phyloP scores from a whole-genome alignment of 2,888 invertebrate genomes.

The Gymnoscelis rufifasciata region DNA sequence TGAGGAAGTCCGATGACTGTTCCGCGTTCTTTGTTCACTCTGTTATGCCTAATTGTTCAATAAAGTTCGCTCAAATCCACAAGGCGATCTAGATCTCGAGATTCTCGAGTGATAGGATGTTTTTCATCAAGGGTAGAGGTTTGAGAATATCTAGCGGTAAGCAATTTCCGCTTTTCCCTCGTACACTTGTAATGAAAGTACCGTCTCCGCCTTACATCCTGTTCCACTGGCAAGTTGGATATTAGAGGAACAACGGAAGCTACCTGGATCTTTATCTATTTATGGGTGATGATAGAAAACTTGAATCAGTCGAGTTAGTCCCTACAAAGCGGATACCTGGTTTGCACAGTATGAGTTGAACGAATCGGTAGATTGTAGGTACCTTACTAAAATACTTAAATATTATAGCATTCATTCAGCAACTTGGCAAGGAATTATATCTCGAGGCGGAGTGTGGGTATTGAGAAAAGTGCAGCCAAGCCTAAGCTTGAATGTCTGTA shows the following conservation, averaged over 20 bases:
- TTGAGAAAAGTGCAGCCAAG: too few species aligned
- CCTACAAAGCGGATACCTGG: too few species aligned
- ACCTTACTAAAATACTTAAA: too few species aligned
- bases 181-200: conserved; percentile 41
- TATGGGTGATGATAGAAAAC: conserved; percentile 12
- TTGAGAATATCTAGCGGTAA: conserved; percentile 39
- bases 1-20: conserved; percentile 18
- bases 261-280: conserved; percentile 10
- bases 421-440: too few species aligned
- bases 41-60: conserved; percentile 14
- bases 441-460: not conserved
- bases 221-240: conserved; percentile 25
- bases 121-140: conserved; percentile 26
- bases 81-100: conserved; percentile 13
- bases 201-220: conserved; percentile 35
- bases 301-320: not conserved
- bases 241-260: conserved; percentile 18
- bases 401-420: too few species aligned
- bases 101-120: conserved; percentile 22
- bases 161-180: conserved; percentile 45
- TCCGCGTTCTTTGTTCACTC: conserved; percentile 21
- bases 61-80: conserved; percentile 7
- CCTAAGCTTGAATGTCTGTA: not conserved
- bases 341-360: too few species aligned
- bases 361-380: too few species aligned